Percentiles rank a stretch among this genome's conserved stretches.
Evolutionary conservation across 2,888 invertebrate species (phyloP).

Genomic region (Agrenia bidenticulata): DNA sequence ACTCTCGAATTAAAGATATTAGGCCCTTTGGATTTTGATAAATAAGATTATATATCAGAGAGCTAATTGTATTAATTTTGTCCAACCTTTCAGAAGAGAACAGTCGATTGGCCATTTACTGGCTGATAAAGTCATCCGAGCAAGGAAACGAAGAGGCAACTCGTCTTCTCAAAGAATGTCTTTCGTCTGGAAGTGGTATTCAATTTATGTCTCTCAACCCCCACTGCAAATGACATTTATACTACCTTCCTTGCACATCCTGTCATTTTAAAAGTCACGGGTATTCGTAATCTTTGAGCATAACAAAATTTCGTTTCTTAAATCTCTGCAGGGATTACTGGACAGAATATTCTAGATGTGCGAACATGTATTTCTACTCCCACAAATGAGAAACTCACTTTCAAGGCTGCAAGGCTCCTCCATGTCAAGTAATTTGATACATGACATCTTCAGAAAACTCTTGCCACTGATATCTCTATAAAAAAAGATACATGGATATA

Average conservation of each 20-base stretch:
- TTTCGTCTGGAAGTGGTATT: constrained; percentile 64
- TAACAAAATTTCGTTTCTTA: neutral
- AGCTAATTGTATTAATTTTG: too few species aligned
- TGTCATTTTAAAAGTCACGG: neutral
- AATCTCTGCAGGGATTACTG: constrained; percentile 64
- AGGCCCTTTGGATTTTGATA: neutral
- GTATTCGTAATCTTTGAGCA: neutral
- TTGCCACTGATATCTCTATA: neutral
- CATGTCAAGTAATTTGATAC: constrained; percentile 68
- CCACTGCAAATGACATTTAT: too few species aligned
- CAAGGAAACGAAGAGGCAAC: constrained; percentile 88
- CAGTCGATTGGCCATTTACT: constrained; percentile 79
- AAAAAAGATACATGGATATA: neutral
- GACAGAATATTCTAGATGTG: constrained; percentile 72
- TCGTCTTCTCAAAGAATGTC: constrained; percentile 71
- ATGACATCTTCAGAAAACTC: neutral
- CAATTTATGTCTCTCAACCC: neutral
- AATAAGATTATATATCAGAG: too few species aligned
- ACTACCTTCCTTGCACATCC: too few species aligned
- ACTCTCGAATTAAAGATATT: too few species aligned
- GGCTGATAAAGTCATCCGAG: constrained; percentile 89
- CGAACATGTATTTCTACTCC: constrained; percentile 79
- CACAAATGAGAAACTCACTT: constrained; percentile 80
- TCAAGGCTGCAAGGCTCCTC: constrained; percentile 81
- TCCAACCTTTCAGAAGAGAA: constrained; percentile 66